Conservation (phyloP, 2,113 vertebrate genomes). For the Columba janthina region DNA sequence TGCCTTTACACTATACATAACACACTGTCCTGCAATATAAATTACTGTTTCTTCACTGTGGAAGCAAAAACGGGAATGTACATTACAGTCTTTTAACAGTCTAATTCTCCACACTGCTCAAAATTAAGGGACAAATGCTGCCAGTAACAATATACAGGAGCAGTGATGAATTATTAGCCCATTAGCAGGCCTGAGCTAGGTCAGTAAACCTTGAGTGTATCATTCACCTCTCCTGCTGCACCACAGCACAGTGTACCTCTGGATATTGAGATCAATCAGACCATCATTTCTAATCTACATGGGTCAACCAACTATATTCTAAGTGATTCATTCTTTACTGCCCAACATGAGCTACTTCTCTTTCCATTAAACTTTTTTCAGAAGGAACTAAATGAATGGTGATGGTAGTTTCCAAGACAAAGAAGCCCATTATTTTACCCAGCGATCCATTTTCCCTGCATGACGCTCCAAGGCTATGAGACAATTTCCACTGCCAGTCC, state of each 20-base stretch:
- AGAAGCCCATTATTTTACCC: neutral
- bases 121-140: neutral
- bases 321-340: neutral
- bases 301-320: neutral
- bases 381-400: neutral
- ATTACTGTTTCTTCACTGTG: neutral
- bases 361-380: neutral
- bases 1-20: neutral
- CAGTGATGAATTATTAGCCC: neutral
- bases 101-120: neutral
- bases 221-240: neutral
- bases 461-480: accelerated
- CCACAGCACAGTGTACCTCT: neutral
- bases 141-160: neutral
- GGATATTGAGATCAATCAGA: neutral
- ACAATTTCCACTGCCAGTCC: neutral
- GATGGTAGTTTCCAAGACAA: neutral
- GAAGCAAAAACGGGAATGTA: neutral
- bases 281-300: neutral
- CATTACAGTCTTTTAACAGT: neutral
- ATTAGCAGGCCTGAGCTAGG: neutral
- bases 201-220: neutral
- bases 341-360: neutral
- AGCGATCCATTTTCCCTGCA: neutral
- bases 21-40: neutral